Evolutionary conservation across 2,113 vertebrate species (phyloP), one percentile per base, ranked within the genome.

Genomic region (Litocranius walleri): DNA sequence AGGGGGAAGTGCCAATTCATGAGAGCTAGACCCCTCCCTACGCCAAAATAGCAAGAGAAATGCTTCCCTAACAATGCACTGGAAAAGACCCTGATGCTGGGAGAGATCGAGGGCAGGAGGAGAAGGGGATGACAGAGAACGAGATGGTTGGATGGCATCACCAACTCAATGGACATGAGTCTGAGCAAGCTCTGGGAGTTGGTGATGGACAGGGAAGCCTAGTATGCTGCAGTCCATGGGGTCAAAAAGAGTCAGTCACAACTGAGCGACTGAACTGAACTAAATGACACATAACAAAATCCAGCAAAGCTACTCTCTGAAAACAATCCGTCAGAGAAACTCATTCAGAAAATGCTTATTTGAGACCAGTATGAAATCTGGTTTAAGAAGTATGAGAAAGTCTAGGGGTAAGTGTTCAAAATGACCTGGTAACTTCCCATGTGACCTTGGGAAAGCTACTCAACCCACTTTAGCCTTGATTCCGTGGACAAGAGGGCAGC

Each of bases 401-500:
- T 16, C 85, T 52, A 45, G 25, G 0, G 23, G 3, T 2, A n/a
- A 48, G 11, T 8, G 10, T 27, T 27, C 89, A 52, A 27, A 61
- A 23, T 5, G 52, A 36, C 62, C 71, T 61, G 15, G 15, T 13
- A 16, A 90, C n/a, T 14, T 36, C n/a, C 83, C 40, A 11, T 43
- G 40, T 64, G 88, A 88, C 40, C 81, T 52, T 62, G 12, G 48
- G 21, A 85, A 94, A 45, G 33, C 48, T 10, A 21, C 33, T 57
- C 50, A 54, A 45, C 17, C 86, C 77, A 50, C 74, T n/a, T 4
- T 7, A 52, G 50, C n/a, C 84, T 89, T 14, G 11, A 23, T n/a
- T 29, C 40, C 6, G 1, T 0, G 19, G n/a, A 15, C 3, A n/a
- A 80, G 1, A 36, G 5, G 9, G 82, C 0, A 52, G 36, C 2